Evolutionary conservation across 2,113 vertebrate species (phyloP).

Genomic region (Myiopsitta monachus): DNA sequence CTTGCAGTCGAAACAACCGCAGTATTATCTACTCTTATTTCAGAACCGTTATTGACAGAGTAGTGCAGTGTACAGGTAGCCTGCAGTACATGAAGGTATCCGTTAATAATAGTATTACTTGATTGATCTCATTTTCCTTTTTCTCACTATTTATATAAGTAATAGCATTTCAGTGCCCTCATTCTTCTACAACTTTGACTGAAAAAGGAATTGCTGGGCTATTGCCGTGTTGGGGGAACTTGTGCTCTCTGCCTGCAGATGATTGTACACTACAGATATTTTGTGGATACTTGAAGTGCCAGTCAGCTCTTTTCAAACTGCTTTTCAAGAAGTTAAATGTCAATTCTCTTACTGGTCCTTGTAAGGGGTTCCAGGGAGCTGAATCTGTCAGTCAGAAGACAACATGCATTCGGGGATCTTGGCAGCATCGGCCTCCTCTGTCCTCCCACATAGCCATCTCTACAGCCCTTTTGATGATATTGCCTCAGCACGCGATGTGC

Average conservation of each 20-base stretch:
- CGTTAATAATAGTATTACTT: neutral
- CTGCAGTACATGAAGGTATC: neutral
- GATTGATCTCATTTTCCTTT: neutral
- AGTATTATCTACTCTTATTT: neutral
- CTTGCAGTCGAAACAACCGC: neutral
- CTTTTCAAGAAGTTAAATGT: neutral
- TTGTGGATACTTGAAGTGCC: neutral
- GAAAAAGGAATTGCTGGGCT: neutral
- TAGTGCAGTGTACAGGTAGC: neutral
- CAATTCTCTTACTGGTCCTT: neutral
- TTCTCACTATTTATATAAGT: neutral
- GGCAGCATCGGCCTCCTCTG: neutral
- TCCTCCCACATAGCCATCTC: neutral
- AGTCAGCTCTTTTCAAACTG: neutral
- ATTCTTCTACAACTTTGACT: neutral
- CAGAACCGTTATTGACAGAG: neutral
- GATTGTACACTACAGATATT: neutral
- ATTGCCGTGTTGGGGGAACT: neutral
- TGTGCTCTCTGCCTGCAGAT: neutral
- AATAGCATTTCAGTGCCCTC: neutral
- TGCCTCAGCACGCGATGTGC: neutral
- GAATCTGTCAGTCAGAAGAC: neutral
- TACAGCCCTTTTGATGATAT: neutral
- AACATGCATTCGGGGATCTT: neutral
- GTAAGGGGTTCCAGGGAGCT: neutral